Evolutionary conservation across 1,140 invertebrate genomes (phyloP).

Genomic region (Procambarus clarkii): DNA sequence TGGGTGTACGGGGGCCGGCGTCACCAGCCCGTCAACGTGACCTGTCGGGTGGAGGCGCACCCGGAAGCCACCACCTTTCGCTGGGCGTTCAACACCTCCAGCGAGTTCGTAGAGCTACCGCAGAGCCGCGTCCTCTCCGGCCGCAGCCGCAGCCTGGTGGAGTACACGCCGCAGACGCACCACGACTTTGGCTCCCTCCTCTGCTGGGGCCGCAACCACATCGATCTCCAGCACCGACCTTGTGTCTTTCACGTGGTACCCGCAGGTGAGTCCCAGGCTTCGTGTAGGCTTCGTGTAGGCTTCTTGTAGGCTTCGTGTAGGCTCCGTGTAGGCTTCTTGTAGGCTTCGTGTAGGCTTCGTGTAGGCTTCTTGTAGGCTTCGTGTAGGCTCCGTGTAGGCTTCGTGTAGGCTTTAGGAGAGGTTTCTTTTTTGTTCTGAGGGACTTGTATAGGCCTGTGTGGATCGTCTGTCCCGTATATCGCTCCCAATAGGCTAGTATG

Average conservation of each 20-base stretch:
- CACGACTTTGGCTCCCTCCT: conserved; percentile 84
- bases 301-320: too few species aligned
- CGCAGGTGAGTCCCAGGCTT: conserved; percentile 19
- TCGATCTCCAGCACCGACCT: conserved; percentile 81
- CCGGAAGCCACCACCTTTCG: conserved; percentile 59
- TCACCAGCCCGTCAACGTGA: conserved; percentile 60
- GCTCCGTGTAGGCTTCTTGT: too few species aligned
- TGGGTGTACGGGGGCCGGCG: conserved; percentile 68
- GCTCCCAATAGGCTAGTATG: too few species aligned
- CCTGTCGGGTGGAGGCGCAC: conserved; percentile 59
- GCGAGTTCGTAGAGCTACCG: conserved; percentile 54
- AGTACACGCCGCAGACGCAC: conserved; percentile 87
- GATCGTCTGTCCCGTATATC: too few species aligned
- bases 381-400: too few species aligned
- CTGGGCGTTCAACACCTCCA: conserved; percentile 71
- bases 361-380: too few species aligned
- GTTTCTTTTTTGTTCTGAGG: too few species aligned
- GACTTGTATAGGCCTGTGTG: too few species aligned
- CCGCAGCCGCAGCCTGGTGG: conserved; percentile 76
- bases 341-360: too few species aligned
- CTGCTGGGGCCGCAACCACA: conserved; percentile 81
- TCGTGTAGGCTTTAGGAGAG: too few species aligned
- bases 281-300: too few species aligned
- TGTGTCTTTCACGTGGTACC: conserved; percentile 84
- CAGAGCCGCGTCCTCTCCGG: conserved; percentile 24